These are phyloP conservation scores for Actinernus sp. DNA, from an alignment of 92 coral and sea anemone genomes.

Conservation along the genomic window DNA sequence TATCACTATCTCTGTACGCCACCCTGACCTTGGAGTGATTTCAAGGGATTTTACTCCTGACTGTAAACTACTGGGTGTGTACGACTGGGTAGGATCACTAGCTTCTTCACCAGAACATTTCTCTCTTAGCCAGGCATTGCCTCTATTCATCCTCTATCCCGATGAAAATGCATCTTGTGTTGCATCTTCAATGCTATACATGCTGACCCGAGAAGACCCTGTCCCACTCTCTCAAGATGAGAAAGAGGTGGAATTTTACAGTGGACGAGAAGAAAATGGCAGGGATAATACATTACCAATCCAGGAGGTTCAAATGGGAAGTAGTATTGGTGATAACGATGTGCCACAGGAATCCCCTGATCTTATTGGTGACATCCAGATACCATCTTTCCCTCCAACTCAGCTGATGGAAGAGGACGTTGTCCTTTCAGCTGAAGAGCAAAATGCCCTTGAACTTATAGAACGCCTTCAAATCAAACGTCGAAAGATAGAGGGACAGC, in stretches of 20 bases:
- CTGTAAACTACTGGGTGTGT: constrained; percentile 8
- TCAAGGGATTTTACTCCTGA: constrained; percentile 20
- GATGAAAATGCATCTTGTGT: constrained; percentile 3
- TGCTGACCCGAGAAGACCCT: background rate
- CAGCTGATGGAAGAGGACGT: constrained; percentile 25
- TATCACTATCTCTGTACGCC: constrained; percentile 16
- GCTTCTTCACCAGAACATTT: constrained; percentile 16
- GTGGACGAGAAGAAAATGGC: background rate
- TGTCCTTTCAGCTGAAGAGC: constrained; percentile 10
- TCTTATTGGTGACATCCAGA: too few relatives aligned
- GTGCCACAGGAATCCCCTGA: too few relatives aligned
- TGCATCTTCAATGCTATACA: constrained; percentile 3
- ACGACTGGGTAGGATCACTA: constrained; percentile 46
- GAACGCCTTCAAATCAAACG: too few relatives aligned
- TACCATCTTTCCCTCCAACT: too few relatives aligned
- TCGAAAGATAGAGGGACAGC: background rate
- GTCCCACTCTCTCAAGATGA: constrained; percentile 8
- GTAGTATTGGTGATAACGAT: too few relatives aligned
- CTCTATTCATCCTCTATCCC: constrained; percentile 8
- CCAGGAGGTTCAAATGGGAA: too few relatives aligned
- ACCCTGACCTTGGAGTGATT: background rate
- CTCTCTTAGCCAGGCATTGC: background rate
- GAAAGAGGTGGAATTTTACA: constrained; percentile 4
- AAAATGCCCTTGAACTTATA: background rate
- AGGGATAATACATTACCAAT: background rate